Evolutionary conservation across 2,888 invertebrate genomes (phyloP), one percentile per base, ranked within the genome.

Genomic region (Idaea aversata): DNA sequence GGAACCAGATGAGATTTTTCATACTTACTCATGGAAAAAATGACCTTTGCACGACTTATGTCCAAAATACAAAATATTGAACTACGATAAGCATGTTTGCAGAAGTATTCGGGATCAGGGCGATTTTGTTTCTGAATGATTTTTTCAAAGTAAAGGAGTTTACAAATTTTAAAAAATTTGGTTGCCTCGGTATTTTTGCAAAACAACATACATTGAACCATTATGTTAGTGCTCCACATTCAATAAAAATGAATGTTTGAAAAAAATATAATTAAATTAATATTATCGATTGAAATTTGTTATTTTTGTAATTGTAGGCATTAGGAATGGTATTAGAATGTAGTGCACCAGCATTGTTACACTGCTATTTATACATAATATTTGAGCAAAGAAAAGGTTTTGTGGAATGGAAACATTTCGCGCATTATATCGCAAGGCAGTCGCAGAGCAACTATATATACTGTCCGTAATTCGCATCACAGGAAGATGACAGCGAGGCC

Each of bases 391-490:
- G 47, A 15, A 1, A 58, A n/a, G 58, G 16, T 58, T 58, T 15
- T n/a, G 7, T 58, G 16, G 15, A 6, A n/a, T 58, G 58, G 6
- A 58, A 58, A 58, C 16, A 58, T n/a, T 58, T 58, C 58, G 58
- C 58, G 13, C n/a, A 25, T 25, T 25, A 25, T 25, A 58, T 15
- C 15, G 6, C 58, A 58, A 16, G 58, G 65, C 58, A 63, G 65
- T 75, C 77, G 78, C 77, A 72, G 72, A 76, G 78, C 78, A 47
- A 47, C n/a, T 13, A 47, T 47, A 47, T 13, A 65, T 67, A 72
- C 36, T 66, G 66, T 67, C 66, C 66, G 74, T 34, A 5, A 7
- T 63, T 70, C 72, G 72, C 74, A 73, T 64, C 73, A 63, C 64
- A 58, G 67, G 70, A 69, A 71, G 72, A 64, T 66, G 63, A 68